Percentiles rank a stretch among this genome's conserved stretches.
These are phyloP conservation scores for Parazoanthus swiftii DNA, from an alignment of 92 coral and sea anemone species.

Conservation along the genomic window DNA sequence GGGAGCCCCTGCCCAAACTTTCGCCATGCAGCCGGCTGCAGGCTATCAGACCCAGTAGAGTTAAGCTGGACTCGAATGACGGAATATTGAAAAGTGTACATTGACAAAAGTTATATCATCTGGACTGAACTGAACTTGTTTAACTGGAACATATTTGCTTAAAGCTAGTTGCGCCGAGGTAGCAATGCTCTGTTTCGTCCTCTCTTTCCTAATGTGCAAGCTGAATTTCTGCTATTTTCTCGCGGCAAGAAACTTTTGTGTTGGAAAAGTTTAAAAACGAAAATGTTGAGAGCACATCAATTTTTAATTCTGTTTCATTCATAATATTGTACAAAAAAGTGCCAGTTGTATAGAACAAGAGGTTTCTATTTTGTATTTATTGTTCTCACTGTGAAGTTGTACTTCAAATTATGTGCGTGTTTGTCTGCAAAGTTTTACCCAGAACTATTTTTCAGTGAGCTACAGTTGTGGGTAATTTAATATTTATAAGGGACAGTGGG, in stretches of 20 bases:
- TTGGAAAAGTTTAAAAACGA: constrained; percentile 36
- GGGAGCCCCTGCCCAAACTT: constrained; percentile 32
- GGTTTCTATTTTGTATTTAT: constrained; percentile 28
- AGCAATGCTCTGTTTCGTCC: constrained; percentile 1
- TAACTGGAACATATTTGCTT: constrained; percentile 1
- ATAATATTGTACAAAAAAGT: constrained; percentile 27
- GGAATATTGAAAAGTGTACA: constrained; percentile 22
- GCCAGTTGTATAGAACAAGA: constrained; percentile 20
- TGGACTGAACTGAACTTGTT: constrained; percentile 27
- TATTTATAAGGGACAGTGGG: constrained; percentile 42
- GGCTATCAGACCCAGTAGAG: constrained; percentile 41
- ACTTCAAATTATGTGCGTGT: constrained; percentile 3
- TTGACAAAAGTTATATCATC: constrained; percentile 20
- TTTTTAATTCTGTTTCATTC: constrained; percentile 1
- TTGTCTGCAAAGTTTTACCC: not conserved
- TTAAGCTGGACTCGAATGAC: constrained; percentile 10
- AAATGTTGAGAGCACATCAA: not conserved
- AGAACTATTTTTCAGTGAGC: constrained; percentile 13
- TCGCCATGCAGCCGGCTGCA: constrained; percentile 49
- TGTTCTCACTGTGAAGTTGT: not conserved
- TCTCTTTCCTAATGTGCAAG: not conserved
- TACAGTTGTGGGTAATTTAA: not conserved
- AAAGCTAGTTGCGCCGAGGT: not conserved
- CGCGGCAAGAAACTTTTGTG: constrained; percentile 25
- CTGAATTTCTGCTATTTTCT: not conserved